Evolutionary conservation across 2,113 vertebrate genomes (phyloP), one percentile per base, ranked within the genome.

Genomic region (Xenopus laevis): DNA sequence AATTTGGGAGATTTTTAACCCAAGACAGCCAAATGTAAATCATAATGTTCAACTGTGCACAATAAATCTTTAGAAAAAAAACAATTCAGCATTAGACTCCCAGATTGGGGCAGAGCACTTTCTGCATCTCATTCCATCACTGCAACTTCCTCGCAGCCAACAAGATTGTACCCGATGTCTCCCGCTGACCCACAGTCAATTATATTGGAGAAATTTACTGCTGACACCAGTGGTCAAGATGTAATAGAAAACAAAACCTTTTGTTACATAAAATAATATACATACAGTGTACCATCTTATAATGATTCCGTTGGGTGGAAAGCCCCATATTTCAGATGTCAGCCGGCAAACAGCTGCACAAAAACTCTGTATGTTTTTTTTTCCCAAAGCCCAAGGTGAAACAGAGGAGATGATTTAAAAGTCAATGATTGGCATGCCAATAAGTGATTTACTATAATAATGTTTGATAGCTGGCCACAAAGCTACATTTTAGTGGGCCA

Each of bases 1-100:
- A 76, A 76, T 76, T 70, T 52, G 33, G n/a, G 11, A 46, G n/a
- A 69, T 76, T 76, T 76, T 60, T 69, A 76, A 70, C 74, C 59
- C 70, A 16, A 61, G 74, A 70, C 66, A 64, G 59, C 59, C 57
- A 20, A 44, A n/a, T 46, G 30, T 76, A 76, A 76, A 76, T 76
- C 74, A 76, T 64, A 76, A 76, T 57, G 53, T 50, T 74, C 44
- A 60, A 61, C 44, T 52, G 18, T 68, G 52, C 15, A 13, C 50
- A 57, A 45, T 76, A 76, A 76, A 76, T 76, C 74, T 64, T 57
- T 7, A 7, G 63, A 16, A 50, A 50, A 50, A 67, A 27, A 67
- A 21, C 46, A 50, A 27, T 57, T 68, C 59, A 64, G 59, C 40
- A n/a, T 52, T 55, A 40, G 45, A 70, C 63, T 68, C 60, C 58